phyloP scores from a whole-genome alignment of 2,888 invertebrate species.

The Heliconius ethilla region DNA sequence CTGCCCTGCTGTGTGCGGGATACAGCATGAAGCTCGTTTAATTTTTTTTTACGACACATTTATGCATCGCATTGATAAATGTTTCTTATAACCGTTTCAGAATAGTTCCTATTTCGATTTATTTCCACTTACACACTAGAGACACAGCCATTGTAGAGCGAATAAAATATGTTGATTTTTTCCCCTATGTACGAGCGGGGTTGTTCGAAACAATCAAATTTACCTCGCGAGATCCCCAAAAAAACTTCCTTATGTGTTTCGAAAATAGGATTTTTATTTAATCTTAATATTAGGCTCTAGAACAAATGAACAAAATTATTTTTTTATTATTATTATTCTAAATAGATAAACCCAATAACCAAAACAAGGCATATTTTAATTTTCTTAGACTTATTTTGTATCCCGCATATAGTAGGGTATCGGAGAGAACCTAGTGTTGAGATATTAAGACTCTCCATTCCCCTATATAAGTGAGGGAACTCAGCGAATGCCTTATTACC shows the following conservation, averaged over 20 bases:
- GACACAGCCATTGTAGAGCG: slow-evolving; percentile 39
- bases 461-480: too few species aligned
- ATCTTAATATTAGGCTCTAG: not conserved
- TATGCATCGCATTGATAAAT: not conserved
- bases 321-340: too few species aligned
- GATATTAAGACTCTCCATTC: too few species aligned
- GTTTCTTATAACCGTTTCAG: slow-evolving; percentile 9
- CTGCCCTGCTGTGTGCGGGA: too few species aligned
- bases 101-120: slow-evolving; percentile 41
- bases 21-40: too few species aligned
- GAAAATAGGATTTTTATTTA: not conserved
- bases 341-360: not conserved
- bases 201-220: slow-evolving; percentile 51
- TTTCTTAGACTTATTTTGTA: not conserved
- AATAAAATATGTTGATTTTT: slow-evolving; percentile 31
- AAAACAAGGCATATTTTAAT: not conserved
- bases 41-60: too few species aligned
- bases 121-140: slow-evolving; percentile 37
- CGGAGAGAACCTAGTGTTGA: too few species aligned
- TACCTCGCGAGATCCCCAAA: slow-evolving; percentile 43
- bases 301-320: too few species aligned
- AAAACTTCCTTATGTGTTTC: not conserved
- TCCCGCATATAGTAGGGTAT: too few species aligned
- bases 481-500: too few species aligned
- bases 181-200: slow-evolving; percentile 35